Percentiles rank a stretch among this genome's conserved stretches.
phyloP scores from a whole-genome alignment of 1,140 invertebrate species.

The Drosophila persimilis region DNA sequence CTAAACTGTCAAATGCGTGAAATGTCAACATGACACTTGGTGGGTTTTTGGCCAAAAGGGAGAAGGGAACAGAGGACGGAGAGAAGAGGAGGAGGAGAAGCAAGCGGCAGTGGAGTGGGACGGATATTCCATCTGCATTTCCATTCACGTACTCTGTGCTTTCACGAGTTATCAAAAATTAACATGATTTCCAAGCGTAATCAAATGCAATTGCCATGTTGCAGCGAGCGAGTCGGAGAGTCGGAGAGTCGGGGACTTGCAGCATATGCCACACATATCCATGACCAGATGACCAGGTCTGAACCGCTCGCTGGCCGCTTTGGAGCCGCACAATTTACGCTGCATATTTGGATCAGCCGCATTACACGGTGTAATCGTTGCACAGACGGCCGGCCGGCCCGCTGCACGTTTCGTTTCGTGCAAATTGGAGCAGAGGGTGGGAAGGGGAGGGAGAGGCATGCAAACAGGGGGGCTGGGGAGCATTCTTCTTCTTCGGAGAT shows the following conservation, averaged over 20 bases:
- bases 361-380: constrained; percentile 63
- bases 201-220: constrained; percentile 56
- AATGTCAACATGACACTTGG: constrained; percentile 78
- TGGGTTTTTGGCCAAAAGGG: constrained; percentile 26
- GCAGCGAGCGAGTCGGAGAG: constrained; percentile 36
- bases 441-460: constrained; percentile 30
- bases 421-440: constrained; percentile 51
- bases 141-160: constrained; percentile 58
- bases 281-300: neutral
- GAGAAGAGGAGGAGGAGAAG: neutral
- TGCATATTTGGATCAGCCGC: constrained; percentile 59
- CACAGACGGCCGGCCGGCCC: constrained; percentile 26
- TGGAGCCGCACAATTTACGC: constrained; percentile 34
- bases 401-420: constrained; percentile 68
- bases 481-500: too few species aligned
- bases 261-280: constrained; percentile 58
- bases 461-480: too few species aligned
- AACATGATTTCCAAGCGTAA: constrained; percentile 50
- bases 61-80: neutral
- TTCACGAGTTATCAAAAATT: constrained; percentile 76
- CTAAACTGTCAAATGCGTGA: constrained; percentile 78
- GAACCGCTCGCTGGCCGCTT: constrained; percentile 6
- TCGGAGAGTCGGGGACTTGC: constrained; percentile 6
- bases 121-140: constrained; percentile 7
- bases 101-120: neutral